phyloP scores from a whole-genome alignment of 2,113 vertebrate genomes.

The Myiozetetes cayanensis region DNA sequence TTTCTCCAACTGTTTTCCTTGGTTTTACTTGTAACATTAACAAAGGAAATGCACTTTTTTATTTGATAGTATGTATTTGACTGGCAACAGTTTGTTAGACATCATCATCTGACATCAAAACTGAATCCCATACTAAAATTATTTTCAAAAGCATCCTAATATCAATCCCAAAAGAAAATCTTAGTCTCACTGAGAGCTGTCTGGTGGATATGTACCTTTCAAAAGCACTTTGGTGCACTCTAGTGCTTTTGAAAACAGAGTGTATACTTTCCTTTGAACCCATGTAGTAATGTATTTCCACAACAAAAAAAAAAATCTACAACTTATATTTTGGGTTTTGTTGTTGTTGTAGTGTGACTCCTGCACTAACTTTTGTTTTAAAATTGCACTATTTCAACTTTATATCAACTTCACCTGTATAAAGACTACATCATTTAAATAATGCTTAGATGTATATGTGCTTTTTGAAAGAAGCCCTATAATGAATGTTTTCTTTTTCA shows the following conservation, averaged over 20 bases:
- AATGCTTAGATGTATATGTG: slow-evolving; percentile 14
- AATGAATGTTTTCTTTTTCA: slow-evolving; percentile 17
- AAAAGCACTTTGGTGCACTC: background rate
- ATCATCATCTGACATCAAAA: background rate
- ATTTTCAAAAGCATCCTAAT: background rate
- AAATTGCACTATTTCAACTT: slow-evolving; percentile 68
- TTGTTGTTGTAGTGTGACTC: slow-evolving; percentile 17
- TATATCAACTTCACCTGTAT: slow-evolving; percentile 37
- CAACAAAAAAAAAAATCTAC: background rate
- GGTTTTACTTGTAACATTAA: background rate
- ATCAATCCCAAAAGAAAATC: background rate
- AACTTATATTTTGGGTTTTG: background rate
- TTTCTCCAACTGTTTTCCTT: background rate
- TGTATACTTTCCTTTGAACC: background rate
- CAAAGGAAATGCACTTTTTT: slow-evolving; percentile 23
- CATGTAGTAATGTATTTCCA: background rate
- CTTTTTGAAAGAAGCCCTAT: slow-evolving; percentile 28
- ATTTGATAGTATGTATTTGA: background rate
- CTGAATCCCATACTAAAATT: background rate
- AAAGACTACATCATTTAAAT: background rate
- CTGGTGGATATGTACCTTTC: background rate
- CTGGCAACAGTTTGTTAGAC: background rate
- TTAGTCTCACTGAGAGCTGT: background rate
- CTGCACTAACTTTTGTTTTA: slow-evolving; percentile 63
- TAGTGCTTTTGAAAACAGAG: background rate